These are phyloP conservation scores for Gymnoscelis rufifasciata DNA, from an alignment of 2,888 invertebrate species.

Conservation along the genomic window DNA sequence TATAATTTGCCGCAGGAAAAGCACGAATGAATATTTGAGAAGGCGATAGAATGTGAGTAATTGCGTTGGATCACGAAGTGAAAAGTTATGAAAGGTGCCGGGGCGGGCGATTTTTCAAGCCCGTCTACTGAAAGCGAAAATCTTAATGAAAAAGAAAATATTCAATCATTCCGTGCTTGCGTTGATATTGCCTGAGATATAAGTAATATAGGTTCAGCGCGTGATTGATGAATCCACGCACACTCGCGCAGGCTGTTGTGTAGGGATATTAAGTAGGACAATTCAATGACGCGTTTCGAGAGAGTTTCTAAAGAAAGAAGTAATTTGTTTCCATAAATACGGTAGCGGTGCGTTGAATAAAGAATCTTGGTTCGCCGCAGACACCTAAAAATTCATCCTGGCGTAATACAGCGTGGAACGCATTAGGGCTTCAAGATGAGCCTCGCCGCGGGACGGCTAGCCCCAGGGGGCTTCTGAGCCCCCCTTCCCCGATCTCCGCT, in stretches of 20 bases:
- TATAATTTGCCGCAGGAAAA: constrained; percentile 75
- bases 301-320: constrained; percentile 1
- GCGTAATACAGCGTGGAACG: constrained; percentile 68
- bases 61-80: constrained; percentile 77
- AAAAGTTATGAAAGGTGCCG: constrained; percentile 78
- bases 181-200: constrained; percentile 36
- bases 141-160: constrained; percentile 72
- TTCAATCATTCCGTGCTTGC: constrained; percentile 50
- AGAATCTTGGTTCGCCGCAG: constrained; percentile 25
- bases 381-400: constrained; percentile 71
- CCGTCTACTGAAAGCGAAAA: constrained; percentile 59
- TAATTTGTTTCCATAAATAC: constrained; percentile 22
- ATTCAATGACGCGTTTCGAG: constrained; percentile 1
- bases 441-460: constrained; percentile 76
- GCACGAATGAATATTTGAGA: constrained; percentile 77
- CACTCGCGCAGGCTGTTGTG: constrained; percentile 4
- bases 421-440: constrained; percentile 78
- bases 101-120: constrained; percentile 70
- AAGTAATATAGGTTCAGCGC: constrained; percentile 6
- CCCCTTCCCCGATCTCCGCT: constrained; percentile 73
- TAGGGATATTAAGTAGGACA: neutral
- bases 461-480: constrained; percentile 66
- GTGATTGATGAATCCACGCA: constrained; percentile 7
- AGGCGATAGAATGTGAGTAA: constrained; percentile 77
- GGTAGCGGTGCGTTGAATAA: constrained; percentile 18